phyloP scores from a whole-genome alignment of 92 coral and sea anemone genomes.

The Scolanthus callimorphus region DNA sequence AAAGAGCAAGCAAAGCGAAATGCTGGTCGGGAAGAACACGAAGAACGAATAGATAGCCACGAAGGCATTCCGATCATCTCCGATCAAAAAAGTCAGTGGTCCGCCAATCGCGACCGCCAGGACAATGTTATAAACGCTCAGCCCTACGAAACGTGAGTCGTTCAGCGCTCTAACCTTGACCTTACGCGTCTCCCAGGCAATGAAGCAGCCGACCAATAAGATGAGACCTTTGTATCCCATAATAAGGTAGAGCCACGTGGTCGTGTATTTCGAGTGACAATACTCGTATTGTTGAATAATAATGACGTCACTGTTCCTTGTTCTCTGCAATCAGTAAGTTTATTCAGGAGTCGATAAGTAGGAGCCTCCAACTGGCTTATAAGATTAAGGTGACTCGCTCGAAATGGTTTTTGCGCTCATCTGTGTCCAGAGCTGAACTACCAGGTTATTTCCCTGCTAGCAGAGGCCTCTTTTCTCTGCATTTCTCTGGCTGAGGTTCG shows the following conservation, averaged over 20 bases:
- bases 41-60: constrained; percentile 41
- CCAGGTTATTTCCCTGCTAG: too few species aligned
- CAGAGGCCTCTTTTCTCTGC: too few species aligned
- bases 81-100: constrained; percentile 59
- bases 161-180: constrained; percentile 57
- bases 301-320: constrained; percentile 5
- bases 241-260: constrained; percentile 70
- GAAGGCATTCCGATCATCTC: constrained; percentile 34
- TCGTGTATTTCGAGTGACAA: constrained; percentile 48
- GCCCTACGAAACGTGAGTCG: constrained; percentile 55
- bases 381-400: too few species aligned
- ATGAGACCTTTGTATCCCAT: constrained; percentile 63
- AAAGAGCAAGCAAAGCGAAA: constrained; percentile 51
- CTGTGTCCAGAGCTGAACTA: too few species aligned
- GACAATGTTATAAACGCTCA: constrained; percentile 36
- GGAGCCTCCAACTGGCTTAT: too few species aligned
- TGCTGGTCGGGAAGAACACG: constrained; percentile 46
- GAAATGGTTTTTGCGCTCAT: too few species aligned
- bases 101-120: constrained; percentile 46
- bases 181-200: constrained; percentile 69
- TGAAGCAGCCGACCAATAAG: constrained; percentile 59
- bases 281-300: constrained; percentile 31
- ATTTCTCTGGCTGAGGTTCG: too few species aligned
- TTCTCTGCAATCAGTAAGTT: too few species aligned
- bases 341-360: too few species aligned